phyloP scores from a whole-genome alignment of 1,140 invertebrate genomes.

The Papilio machaon region DNA sequence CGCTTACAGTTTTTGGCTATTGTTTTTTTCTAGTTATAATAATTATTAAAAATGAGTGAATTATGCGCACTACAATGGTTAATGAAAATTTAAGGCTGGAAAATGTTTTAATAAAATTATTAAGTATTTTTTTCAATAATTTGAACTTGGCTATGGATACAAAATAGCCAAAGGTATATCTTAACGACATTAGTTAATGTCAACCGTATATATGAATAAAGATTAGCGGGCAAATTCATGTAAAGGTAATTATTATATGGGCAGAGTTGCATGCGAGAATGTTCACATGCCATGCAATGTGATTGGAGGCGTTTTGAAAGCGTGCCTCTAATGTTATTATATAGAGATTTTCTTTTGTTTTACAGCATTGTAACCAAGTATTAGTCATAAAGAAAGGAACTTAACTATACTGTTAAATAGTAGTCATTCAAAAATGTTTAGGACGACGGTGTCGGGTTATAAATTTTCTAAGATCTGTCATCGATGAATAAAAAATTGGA shows the following conservation, averaged over 20 bases:
- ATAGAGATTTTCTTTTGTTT: constrained; percentile 12
- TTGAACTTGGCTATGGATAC: not conserved
- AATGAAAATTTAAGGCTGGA: not conserved
- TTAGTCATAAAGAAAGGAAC: not conserved
- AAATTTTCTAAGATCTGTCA: too few relatives aligned
- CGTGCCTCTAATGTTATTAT: not conserved
- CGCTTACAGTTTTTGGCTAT: not conserved
- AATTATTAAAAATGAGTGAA: not conserved
- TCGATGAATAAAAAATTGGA: too few relatives aligned
- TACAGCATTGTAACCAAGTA: not conserved
- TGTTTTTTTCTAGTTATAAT: not conserved
- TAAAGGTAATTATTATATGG: constrained; percentile 15
- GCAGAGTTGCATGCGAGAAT: constrained; percentile 9
- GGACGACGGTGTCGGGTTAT: too few relatives aligned
- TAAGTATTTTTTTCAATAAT: not conserved
- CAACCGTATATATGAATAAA: not conserved
- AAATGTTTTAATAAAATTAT: not conserved
- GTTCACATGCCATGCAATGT: constrained; percentile 16
- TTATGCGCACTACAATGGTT: not conserved
- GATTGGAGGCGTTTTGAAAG: not conserved
- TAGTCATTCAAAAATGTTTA: too few relatives aligned
- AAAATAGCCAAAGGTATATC: not conserved
- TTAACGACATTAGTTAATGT: constrained; percentile 4
- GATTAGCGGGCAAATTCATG: constrained; percentile 15
- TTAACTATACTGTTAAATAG: not conserved